These are phyloP conservation scores for Melanaphis sacchari DNA, from an alignment of 1,140 invertebrate species.

Conservation along the genomic window DNA sequence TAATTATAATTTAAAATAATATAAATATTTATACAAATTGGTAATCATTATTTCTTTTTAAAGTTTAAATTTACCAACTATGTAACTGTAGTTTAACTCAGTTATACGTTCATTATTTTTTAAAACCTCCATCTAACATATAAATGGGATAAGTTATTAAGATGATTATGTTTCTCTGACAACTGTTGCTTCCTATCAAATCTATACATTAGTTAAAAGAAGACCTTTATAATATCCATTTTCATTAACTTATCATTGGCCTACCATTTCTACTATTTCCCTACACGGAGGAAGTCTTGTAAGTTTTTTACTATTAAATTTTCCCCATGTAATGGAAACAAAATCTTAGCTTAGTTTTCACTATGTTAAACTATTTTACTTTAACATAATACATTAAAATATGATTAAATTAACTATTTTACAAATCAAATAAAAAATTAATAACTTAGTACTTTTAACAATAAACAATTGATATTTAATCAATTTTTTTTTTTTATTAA, in stretches of 20 bases:
- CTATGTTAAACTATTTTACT: background rate
- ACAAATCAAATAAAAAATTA: slow-evolving; percentile 19
- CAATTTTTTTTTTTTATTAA: slow-evolving; percentile 7
- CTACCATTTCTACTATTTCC: background rate
- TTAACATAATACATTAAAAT: background rate
- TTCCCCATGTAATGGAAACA: background rate
- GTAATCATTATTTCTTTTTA: background rate
- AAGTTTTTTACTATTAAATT: background rate
- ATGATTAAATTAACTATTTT: slow-evolving; percentile 9
- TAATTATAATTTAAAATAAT: slow-evolving; percentile 1
- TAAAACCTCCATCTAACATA: background rate
- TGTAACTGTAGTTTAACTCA: background rate
- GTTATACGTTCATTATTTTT: background rate
- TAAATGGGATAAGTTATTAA: background rate
- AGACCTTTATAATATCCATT: background rate
- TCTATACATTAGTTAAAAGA: background rate
- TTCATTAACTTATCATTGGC: background rate
- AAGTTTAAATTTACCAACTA: background rate
- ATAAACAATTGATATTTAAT: background rate
- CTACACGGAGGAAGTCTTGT: background rate
- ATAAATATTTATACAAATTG: slow-evolving; percentile 14
- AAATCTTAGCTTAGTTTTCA: background rate
- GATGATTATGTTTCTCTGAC: background rate
- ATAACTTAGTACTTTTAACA: background rate
- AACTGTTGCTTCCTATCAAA: background rate